phyloP scores from a whole-genome alignment of 2,888 invertebrate genomes.

The Esperia sulphurella region DNA sequence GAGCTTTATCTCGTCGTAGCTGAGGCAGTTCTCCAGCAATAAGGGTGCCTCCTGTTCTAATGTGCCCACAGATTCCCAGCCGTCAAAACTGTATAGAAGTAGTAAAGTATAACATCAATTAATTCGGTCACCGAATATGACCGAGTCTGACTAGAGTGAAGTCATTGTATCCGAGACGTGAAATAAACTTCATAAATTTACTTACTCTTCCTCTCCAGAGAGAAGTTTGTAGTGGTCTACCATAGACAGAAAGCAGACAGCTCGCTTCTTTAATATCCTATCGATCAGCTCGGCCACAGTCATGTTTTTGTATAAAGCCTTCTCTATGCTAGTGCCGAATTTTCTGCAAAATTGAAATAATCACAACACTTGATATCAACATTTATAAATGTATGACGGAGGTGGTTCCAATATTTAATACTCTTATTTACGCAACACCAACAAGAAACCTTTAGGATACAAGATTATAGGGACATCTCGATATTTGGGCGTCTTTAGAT shows the following conservation, averaged over 20 bases:
- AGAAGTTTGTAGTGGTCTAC: conserved; percentile 73
- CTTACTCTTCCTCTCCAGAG: conserved; percentile 64
- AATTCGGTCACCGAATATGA: no score
- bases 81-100: conserved; percentile 61
- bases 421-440: no score
- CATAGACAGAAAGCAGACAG: conserved; percentile 68
- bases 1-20: conserved; percentile 82
- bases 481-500: no score
- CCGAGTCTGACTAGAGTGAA: no score
- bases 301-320: conserved; percentile 78
- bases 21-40: conserved; percentile 74
- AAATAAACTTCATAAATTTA: no score
- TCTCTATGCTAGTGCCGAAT: conserved; percentile 72
- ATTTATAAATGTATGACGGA: no score
- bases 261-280: conserved; percentile 76
- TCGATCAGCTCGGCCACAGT: conserved; percentile 76
- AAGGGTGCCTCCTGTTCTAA: conserved; percentile 73
- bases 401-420: no score
- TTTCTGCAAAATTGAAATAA: conserved; percentile 37
- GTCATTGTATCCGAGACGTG: no score
- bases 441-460: no score
- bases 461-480: no score
- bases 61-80: conserved; percentile 81
- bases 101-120: no score
- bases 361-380: no score